phyloP scores from a whole-genome alignment of 2,888 invertebrate species.

The Zaprionus lineosus region DNA sequence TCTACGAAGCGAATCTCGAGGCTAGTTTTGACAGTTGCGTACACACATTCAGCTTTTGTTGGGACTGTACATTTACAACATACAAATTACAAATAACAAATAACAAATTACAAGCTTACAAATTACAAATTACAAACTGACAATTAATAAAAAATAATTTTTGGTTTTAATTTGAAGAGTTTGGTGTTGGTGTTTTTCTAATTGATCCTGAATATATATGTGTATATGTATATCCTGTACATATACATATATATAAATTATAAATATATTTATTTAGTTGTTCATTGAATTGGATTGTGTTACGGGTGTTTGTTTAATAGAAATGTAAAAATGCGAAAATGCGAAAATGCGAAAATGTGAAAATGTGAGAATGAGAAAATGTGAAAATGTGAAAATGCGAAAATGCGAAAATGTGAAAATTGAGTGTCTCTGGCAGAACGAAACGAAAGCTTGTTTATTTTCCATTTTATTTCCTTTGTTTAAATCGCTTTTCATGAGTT shows the following conservation, averaged over 20 bases:
- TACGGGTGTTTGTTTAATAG: slow-evolving; percentile 26
- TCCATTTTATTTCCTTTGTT: slow-evolving; percentile 17
- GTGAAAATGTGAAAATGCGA: background rate
- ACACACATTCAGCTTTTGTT: slow-evolving; percentile 19
- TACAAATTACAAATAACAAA: background rate
- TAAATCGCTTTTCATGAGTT: slow-evolving; percentile 37
- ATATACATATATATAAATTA: background rate
- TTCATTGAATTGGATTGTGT: slow-evolving; percentile 29
- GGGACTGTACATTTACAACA: slow-evolving; percentile 33
- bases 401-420: no score
- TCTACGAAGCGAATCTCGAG: background rate
- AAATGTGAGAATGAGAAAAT: slow-evolving; percentile 1
- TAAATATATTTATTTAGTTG: slow-evolving; percentile 19
- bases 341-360: background rate
- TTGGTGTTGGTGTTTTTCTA: slow-evolving; percentile 44
- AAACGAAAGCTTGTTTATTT: slow-evolving; percentile 2
- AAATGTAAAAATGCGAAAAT: slow-evolving; percentile 1
- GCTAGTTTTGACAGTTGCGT: slow-evolving; percentile 12
- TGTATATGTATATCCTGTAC: background rate
- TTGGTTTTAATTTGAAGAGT: slow-evolving; percentile 7
- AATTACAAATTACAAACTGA: background rate
- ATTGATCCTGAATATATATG: background rate
- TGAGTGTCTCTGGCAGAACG: no score
- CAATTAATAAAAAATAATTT: background rate
- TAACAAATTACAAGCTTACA: slow-evolving; percentile 34